These are phyloP conservation scores for Bryconaethiops microstoma DNA, from an alignment of 2,797 vertebrate species.

Conservation along the genomic window DNA sequence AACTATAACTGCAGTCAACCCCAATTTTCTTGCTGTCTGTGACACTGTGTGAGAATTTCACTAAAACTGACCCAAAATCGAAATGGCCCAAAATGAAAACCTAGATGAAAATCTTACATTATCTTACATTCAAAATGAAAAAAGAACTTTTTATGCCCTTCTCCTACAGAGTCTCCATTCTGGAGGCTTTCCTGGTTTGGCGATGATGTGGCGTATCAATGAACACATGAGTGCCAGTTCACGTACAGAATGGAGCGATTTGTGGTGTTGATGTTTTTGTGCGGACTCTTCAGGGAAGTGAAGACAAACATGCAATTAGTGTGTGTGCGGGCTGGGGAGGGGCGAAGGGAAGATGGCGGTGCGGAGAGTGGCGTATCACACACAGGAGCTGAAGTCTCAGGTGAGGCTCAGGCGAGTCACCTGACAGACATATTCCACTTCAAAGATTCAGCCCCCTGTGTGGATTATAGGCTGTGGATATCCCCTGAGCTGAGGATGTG, in stretches of 20 bases:
- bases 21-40: no score
- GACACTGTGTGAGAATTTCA: slow-evolving; percentile 1
- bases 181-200: background rate
- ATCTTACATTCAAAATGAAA: background rate
- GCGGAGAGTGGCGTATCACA: slow-evolving; percentile 56
- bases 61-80: slow-evolving; percentile 51
- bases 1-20: no score
- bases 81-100: background rate
- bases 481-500: slow-evolving; percentile 23
- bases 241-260: slow-evolving; percentile 65
- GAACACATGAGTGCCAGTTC: slow-evolving; percentile 70
- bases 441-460: slow-evolving; percentile 34
- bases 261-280: slow-evolving; percentile 76
- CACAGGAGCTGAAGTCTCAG: slow-evolving; percentile 55
- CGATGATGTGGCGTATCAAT: slow-evolving; percentile 71
- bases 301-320: slow-evolving; percentile 79
- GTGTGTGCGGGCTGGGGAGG: slow-evolving; percentile 70
- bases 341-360: slow-evolving; percentile 63
- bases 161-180: background rate
- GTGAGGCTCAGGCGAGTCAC: slow-evolving; percentile 49
- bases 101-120: background rate
- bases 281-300: slow-evolving; percentile 67
- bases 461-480: slow-evolving; percentile 26
- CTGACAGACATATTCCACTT: slow-evolving; percentile 45
- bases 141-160: background rate